Evolutionary conservation across 2,888 invertebrate species (phyloP).

Genomic region (Ptychoptera contaminata): DNA sequence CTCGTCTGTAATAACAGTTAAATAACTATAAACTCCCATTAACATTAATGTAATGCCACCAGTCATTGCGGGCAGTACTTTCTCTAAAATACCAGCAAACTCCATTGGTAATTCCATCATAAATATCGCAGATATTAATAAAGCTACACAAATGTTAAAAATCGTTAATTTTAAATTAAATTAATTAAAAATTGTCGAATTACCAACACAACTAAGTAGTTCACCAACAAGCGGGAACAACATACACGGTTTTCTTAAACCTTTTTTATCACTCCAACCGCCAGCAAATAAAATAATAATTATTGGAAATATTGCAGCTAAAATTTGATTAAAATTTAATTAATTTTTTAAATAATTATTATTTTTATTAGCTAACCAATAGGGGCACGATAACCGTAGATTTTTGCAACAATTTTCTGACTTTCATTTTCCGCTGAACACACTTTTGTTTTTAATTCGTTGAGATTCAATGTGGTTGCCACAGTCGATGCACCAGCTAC

Average conservation of each 20-base stretch:
- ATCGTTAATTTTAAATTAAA: no score
- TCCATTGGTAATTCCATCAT: conserved; percentile 27
- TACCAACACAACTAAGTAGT: conserved; percentile 10
- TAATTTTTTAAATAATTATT: background rate
- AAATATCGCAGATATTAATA: conserved; percentile 27
- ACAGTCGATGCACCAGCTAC: background rate
- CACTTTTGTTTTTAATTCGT: conserved; percentile 13
- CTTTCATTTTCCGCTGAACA: conserved; percentile 29
- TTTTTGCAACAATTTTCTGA: conserved; percentile 23
- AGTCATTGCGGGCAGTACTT: conserved; percentile 25
- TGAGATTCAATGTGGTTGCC: background rate
- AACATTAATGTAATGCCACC: conserved; percentile 27
- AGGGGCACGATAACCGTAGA: conserved; percentile 27
- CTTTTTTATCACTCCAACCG: conserved; percentile 30
- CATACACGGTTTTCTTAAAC: conserved; percentile 29
- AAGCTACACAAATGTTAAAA: conserved; percentile 14
- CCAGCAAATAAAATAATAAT: conserved; percentile 30
- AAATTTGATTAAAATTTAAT: conserved; percentile 8
- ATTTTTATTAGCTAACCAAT: conserved; percentile 19
- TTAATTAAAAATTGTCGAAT: no score
- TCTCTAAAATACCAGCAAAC: conserved; percentile 26
- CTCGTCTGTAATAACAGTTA: conserved; percentile 27
- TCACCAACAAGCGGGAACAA: conserved; percentile 27
- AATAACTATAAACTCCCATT: conserved; percentile 30
- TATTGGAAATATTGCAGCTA: conserved; percentile 27